Percentiles rank a stretch among this genome's conserved stretches.
Evolutionary conservation across 2,113 vertebrate genomes (phyloP).

Genomic region (Mormyrus lacerda): DNA sequence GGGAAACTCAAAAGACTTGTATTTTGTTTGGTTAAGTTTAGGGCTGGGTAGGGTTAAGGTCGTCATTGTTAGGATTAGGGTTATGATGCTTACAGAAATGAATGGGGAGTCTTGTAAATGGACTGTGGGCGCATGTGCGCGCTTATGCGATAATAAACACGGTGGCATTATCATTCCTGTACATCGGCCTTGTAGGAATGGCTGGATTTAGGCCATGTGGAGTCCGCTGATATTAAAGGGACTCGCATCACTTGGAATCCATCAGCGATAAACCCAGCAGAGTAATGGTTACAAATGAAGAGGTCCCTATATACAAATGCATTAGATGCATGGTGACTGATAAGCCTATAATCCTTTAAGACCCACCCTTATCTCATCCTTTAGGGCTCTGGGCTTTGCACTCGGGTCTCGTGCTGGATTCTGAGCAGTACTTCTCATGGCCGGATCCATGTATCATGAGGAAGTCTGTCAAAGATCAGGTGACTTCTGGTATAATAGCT

Average conservation of each 20-base stretch:
- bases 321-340: constrained; percentile 3
- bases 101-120: background rate
- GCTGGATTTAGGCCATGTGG: background rate
- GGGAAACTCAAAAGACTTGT: background rate
- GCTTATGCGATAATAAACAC: background rate
- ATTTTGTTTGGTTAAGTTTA: background rate
- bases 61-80: background rate
- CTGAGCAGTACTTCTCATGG: background rate
- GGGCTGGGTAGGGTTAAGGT: background rate
- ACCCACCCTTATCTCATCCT: constrained; percentile 7
- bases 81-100: background rate
- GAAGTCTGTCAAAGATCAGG: background rate
- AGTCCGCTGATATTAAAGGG: background rate
- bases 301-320: background rate
- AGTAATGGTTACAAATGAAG: constrained; percentile 15
- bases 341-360: background rate
- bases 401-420: background rate
- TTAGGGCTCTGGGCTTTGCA: background rate
- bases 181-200: background rate
- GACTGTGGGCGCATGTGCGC: background rate
- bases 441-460: background rate
- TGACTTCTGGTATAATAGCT: background rate
- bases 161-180: background rate
- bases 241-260: background rate
- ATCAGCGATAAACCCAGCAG: background rate